Conservation (phyloP, 1,140 invertebrate genomes). For the Hormaphis cornu region DNA sequence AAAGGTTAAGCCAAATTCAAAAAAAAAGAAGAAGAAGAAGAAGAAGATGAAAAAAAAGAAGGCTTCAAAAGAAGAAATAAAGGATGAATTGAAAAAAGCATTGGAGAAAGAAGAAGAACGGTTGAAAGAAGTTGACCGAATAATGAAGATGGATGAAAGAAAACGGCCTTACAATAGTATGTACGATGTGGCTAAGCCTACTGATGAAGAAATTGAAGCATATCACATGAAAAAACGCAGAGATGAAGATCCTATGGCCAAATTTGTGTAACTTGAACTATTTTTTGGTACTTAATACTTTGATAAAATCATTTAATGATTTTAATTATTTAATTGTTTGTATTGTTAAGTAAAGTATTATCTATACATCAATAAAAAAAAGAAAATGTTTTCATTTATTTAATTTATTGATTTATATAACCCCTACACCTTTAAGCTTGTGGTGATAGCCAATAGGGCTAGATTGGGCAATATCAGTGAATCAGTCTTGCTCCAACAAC, state of each 20-base stretch:
- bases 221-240: slow-evolving; percentile 75
- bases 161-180: slow-evolving; percentile 88
- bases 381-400: too few species aligned
- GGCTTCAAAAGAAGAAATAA: slow-evolving; percentile 40
- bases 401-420: too few species aligned
- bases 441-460: too few species aligned
- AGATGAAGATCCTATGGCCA: slow-evolving; percentile 85
- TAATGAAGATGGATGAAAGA: slow-evolving; percentile 71
- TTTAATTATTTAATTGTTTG: too few species aligned
- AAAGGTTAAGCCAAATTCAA: slow-evolving; percentile 57
- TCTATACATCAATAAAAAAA: too few species aligned
- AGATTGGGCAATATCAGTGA: too few species aligned
- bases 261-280: slow-evolving; percentile 48
- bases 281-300: too few species aligned
- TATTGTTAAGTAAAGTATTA: too few species aligned
- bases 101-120: slow-evolving; percentile 47
- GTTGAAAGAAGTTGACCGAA: slow-evolving; percentile 50
- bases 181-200: slow-evolving; percentile 69
- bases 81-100: slow-evolving; percentile 39
- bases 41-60: slow-evolving; percentile 44
- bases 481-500: too few species aligned
- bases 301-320: too few species aligned
- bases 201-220: slow-evolving; percentile 88
- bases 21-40: slow-evolving; percentile 46
- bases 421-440: too few species aligned